Evolutionary conservation across 2,113 vertebrate species (phyloP).

Genomic region (Podocnemis expansa): DNA sequence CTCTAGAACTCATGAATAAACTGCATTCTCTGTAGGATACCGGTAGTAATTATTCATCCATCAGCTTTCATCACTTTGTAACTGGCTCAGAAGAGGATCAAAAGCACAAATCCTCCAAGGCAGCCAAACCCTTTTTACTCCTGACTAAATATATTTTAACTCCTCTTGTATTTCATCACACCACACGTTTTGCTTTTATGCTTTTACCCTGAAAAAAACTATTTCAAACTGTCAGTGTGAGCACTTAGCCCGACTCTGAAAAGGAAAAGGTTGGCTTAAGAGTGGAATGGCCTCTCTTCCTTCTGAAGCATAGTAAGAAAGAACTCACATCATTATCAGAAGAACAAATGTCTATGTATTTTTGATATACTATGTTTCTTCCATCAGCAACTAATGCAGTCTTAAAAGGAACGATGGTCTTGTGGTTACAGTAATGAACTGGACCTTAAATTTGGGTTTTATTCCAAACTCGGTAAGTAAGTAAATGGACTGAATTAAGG

Average conservation of each 20-base stretch:
- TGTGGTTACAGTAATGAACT: neutral
- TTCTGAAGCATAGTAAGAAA: neutral
- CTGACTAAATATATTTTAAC: neutral
- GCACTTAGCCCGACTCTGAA: neutral
- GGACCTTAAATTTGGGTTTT: neutral
- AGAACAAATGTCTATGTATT: neutral
- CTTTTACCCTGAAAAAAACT: neutral
- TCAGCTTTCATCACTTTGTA: rapidly evolving
- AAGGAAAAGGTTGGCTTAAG: neutral
- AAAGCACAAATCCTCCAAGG: neutral
- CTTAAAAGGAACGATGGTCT: neutral
- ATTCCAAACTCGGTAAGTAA: neutral
- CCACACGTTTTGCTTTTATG: neutral
- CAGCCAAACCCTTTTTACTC: neutral
- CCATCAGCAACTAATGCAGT: neutral
- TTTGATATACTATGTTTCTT: neutral
- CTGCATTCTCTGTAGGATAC: rapidly evolving
- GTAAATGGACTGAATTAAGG: neutral
- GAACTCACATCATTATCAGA: rapidly evolving
- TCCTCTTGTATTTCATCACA: neutral
- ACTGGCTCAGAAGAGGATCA: neutral
- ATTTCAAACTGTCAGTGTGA: neutral
- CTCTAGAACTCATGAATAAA: neutral
- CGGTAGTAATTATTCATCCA: neutral
- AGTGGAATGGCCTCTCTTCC: neutral